These are phyloP conservation scores for Florisuga fusca DNA, from an alignment of 2,797 vertebrate genomes.

Conservation along the genomic window DNA sequence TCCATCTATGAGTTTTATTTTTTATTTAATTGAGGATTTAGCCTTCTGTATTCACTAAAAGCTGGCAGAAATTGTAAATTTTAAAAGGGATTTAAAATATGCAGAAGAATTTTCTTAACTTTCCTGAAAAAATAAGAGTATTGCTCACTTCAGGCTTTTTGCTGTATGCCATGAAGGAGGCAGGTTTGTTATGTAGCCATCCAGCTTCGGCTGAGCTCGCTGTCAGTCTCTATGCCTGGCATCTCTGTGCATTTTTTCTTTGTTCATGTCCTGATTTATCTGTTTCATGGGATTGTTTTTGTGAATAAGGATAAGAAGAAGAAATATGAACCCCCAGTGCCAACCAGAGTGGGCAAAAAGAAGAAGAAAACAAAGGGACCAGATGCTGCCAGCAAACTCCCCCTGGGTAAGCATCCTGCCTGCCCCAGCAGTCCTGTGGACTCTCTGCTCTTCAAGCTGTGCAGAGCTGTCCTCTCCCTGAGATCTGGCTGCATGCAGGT, in stretches of 20 bases:
- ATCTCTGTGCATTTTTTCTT: not conserved
- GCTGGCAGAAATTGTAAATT: not conserved
- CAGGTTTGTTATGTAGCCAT: not conserved
- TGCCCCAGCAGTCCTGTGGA: not conserved
- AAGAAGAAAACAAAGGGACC: slow-evolving; percentile 98
- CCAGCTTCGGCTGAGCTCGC: not conserved
- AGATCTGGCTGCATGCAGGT: not conserved
- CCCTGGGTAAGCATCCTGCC: slow-evolving; percentile 84
- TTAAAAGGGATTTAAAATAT: not conserved
- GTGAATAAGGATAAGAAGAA: slow-evolving; percentile 95
- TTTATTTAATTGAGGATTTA: not conserved
- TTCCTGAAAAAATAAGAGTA: not conserved
- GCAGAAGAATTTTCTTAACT: not conserved
- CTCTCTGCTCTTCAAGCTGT: fast-evolving
- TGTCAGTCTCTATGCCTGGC: not conserved
- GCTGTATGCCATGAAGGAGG: fast-evolving
- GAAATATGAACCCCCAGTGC: slow-evolving; percentile 98
- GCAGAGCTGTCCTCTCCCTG: fast-evolving
- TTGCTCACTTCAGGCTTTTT: not conserved
- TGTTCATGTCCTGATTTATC: not conserved
- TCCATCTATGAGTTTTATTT: not conserved
- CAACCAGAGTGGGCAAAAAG: slow-evolving; percentile 97
- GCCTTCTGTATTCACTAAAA: not conserved
- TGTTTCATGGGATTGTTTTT: not conserved
- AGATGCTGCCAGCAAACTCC: slow-evolving; percentile 97